These are phyloP conservation scores for Phymorhynchus buccinoides DNA, from an alignment of 1,140 invertebrate genomes.

Conservation along the genomic window DNA sequence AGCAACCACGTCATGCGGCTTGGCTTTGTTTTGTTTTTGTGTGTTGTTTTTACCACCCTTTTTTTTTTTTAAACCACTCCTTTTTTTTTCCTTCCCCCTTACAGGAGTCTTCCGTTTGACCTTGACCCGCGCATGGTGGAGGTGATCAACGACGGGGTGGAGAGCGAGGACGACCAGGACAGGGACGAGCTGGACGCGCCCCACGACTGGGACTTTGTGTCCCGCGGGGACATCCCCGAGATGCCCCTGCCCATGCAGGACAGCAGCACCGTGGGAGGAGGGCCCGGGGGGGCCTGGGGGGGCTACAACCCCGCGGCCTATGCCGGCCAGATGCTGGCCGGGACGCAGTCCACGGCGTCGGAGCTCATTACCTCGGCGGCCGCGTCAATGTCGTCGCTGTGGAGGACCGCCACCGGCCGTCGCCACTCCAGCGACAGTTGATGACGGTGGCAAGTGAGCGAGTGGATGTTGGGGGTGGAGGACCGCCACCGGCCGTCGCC, in stretches of 20 bases:
- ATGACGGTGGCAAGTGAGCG: no score
- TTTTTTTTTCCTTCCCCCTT: background rate
- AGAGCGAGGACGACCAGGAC: constrained; percentile 44
- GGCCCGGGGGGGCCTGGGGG: constrained; percentile 38
- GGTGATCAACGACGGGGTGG: constrained; percentile 76
- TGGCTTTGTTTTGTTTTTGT: background rate
- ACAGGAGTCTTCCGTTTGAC: constrained; percentile 76
- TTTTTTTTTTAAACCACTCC: background rate
- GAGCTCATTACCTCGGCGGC: constrained; percentile 56
- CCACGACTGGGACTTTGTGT: constrained; percentile 56
- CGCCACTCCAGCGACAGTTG: background rate
- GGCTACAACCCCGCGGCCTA: constrained; percentile 47
- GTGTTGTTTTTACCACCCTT: background rate
- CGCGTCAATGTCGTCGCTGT: constrained; percentile 61
- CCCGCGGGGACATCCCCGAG: constrained; percentile 39
- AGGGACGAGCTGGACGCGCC: constrained; percentile 41
- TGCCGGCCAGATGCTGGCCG: constrained; percentile 30
- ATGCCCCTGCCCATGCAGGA: constrained; percentile 38
- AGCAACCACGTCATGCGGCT: no score
- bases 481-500: constrained; percentile 31
- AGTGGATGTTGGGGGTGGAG: no score
- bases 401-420: constrained; percentile 38
- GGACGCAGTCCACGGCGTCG: constrained; percentile 47
- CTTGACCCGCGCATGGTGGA: constrained; percentile 74
- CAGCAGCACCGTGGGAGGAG: no score